phyloP scores from a whole-genome alignment of 2,888 invertebrate genomes.

The Aspidiotus rigidus region DNA sequence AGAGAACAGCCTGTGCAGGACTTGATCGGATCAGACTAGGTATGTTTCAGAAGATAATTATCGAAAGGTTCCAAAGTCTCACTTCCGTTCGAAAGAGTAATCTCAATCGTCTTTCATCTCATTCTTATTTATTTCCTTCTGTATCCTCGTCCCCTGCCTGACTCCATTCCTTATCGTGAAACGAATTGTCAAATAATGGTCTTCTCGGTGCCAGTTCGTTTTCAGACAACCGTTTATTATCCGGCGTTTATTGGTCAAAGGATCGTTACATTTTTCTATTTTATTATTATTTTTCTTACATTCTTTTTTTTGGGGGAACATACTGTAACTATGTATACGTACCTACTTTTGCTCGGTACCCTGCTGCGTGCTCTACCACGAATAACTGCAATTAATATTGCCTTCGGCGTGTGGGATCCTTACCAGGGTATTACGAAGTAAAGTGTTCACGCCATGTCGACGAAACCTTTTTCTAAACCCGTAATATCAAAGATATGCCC shows the following conservation, averaged over 20 bases:
- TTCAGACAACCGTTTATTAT: conserved; percentile 22
- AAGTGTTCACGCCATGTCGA: too few species aligned
- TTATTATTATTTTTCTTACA: conserved; percentile 17
- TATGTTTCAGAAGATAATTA: too few species aligned
- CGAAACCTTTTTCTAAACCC: too few species aligned
- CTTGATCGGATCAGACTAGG: too few species aligned
- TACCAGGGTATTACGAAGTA: neutral
- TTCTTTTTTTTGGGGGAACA: neutral
- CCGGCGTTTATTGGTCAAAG: conserved; percentile 23
- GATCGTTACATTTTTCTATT: conserved; percentile 27
- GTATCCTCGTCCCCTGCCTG: neutral
- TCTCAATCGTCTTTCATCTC: conserved; percentile 6
- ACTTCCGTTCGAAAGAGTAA: conserved; percentile 1
- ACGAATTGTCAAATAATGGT: conserved; percentile 26
- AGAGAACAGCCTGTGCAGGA: too few species aligned
- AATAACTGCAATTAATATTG: conserved; percentile 26
- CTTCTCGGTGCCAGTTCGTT: conserved; percentile 30
- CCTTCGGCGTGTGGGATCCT: conserved; percentile 17
- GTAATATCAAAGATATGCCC: too few species aligned
- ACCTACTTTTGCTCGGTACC: conserved; percentile 13
- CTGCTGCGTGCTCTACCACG: conserved; percentile 21
- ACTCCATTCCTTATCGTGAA: neutral
- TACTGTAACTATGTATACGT: neutral
- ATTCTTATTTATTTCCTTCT: neutral
- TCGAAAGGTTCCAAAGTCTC: neutral